A percentile compares a stretch with the other conserved stretches of the same genome.
Conservation (phyloP, 2,113 vertebrate genomes). For the Gallinago paraguaiae region DNA sequence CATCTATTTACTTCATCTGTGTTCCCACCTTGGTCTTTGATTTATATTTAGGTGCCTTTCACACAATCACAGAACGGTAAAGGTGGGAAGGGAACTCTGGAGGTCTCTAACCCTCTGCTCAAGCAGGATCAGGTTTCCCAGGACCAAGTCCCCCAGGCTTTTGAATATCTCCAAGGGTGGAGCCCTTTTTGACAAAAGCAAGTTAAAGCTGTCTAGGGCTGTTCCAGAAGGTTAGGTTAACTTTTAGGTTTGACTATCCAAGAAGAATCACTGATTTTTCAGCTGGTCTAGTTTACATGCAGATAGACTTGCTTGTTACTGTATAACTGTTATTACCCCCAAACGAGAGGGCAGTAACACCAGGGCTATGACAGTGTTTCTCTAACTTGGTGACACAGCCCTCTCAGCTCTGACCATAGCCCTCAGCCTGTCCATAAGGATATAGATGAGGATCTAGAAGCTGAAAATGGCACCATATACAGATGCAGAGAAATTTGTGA, state of each 20-base stretch:
- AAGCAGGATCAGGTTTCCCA: not conserved
- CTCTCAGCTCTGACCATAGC: not conserved
- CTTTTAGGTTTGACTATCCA: not conserved
- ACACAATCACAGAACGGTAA: not conserved
- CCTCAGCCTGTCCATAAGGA: not conserved
- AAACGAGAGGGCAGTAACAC: not conserved
- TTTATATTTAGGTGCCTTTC: not conserved
- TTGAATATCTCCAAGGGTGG: not conserved
- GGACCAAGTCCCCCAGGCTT: not conserved
- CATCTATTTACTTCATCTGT: not conserved
- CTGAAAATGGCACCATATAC: not conserved
- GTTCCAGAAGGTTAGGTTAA: not conserved
- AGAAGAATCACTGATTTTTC: not conserved
- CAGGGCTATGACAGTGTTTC: not conserved
- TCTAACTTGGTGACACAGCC: rapidly evolving
- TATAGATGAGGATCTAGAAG: not conserved
- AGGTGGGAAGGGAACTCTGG: not conserved
- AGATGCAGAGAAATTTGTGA: not conserved
- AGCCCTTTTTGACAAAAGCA: not conserved
- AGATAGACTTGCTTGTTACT: not conserved
- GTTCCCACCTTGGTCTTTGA: not conserved
- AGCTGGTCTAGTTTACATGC: not conserved
- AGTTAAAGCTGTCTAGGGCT: not conserved
- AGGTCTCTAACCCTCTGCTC: not conserved
- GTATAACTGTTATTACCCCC: not conserved